Evolutionary conservation across 2,797 vertebrate species (phyloP).

Genomic region (Antrozous pallidus): DNA sequence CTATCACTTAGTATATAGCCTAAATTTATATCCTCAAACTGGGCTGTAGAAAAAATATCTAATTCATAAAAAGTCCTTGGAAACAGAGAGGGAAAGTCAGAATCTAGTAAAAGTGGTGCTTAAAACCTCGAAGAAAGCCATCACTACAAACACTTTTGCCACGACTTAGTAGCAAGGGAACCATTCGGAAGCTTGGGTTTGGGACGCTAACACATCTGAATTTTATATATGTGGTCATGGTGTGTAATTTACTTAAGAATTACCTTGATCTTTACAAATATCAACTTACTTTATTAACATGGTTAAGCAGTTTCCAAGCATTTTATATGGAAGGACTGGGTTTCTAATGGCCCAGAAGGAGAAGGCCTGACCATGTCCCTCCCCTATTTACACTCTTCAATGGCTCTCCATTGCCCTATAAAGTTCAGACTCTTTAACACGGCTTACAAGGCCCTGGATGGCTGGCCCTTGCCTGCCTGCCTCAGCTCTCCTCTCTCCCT

Average conservation of each 20-base stretch:
- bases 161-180: neutral
- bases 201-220: slow-evolving; percentile 47
- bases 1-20: neutral
- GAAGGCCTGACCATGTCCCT: slow-evolving; percentile 61
- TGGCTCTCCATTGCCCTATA: slow-evolving; percentile 74
- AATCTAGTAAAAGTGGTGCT: slow-evolving; percentile 46
- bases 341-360: slow-evolving; percentile 73
- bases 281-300: slow-evolving; percentile 75
- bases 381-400: slow-evolving; percentile 74
- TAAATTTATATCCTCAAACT: slow-evolving; percentile 27
- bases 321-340: slow-evolving; percentile 69
- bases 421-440: slow-evolving; percentile 69
- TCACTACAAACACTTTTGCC: slow-evolving; percentile 1
- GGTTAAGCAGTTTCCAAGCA: slow-evolving; percentile 66
- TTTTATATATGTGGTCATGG: slow-evolving; percentile 61
- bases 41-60: slow-evolving; percentile 30
- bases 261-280: slow-evolving; percentile 76
- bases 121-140: slow-evolving; percentile 38
- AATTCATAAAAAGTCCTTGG: slow-evolving; percentile 19
- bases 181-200: neutral
- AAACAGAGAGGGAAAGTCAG: slow-evolving; percentile 35
- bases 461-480: slow-evolving; percentile 37
- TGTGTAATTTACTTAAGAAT: slow-evolving; percentile 65
- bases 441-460: slow-evolving; percentile 63
- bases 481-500: slow-evolving; percentile 1